Base-by-base conservation (phyloP, 2,797 vertebrate species). In the Gallirallus australis region DNA sequence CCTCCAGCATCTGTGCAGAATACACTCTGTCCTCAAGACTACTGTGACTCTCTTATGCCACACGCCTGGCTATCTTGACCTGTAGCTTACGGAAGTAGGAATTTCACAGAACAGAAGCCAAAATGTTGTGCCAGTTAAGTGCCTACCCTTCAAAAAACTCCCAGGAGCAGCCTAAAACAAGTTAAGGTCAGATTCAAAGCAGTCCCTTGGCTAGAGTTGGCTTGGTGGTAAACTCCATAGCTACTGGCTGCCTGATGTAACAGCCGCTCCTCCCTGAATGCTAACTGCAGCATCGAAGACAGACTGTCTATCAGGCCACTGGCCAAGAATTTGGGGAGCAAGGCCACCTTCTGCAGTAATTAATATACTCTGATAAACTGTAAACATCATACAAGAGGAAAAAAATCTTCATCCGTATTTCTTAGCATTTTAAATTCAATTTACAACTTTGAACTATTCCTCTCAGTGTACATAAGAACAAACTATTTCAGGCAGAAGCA, bases 201-300 rank as follows among this genome's bases (percentile, higher is more conserved):
- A 71, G 23, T 4, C 40, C 24, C n/a, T 25, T 25, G 23, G 11
- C 33, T 39, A 48, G 3, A 53, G 27, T 12, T 54, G 68, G 52
- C 24, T 75, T 0, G 0, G 12, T 19, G 15, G 16, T 59, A 73
- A 71, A 60, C 23, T n/a, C 30, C 37, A 53, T 5, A 60, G 42
- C 35, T 28, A 42, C 10, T 30, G 30, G 64, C 27, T 42, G 21
- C 18, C 18, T 57, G 28, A 5, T 28, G 1, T 17, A 56, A 82
- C 7, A 76, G 11, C 6, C 42, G n/a, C n/a, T 76, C 65, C 54
- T 18, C 35, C n/a, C 45, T 20, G 12, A 80, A 80, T 18, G 45
- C 21, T 70, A 33, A 68, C 76, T 2, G 11, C 45, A 65, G 5
- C 47, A 76, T 79, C 57, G 63, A 86, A 75, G 27, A 82, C 40